Conservation (phyloP, 1,140 invertebrate species). For the Drosophila micromelanica region DNA sequence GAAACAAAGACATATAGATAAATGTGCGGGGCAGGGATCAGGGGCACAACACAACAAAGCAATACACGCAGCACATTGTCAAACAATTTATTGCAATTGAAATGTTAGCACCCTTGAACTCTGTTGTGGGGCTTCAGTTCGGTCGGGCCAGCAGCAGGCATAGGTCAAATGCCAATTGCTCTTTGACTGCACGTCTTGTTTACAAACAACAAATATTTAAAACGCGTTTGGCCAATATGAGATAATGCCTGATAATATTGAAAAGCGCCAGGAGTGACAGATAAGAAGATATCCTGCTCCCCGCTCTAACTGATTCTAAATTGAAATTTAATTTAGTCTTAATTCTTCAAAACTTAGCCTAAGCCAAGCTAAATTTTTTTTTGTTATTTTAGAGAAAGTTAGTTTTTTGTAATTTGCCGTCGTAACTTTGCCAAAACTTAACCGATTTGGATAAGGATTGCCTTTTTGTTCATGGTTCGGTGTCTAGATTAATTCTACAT, state of each 20-base stretch:
- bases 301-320: too few species aligned
- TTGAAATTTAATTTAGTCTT: too few species aligned
- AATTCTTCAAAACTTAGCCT: too few species aligned
- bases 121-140: background rate
- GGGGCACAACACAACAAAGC: background rate
- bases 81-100: constrained; percentile 26
- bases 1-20: constrained; percentile 9
- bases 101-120: constrained; percentile 15
- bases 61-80: constrained; percentile 3
- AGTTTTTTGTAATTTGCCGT: too few species aligned
- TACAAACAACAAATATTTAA: background rate
- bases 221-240: background rate
- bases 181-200: constrained; percentile 5
- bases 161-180: constrained; percentile 24
- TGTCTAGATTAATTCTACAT: too few species aligned
- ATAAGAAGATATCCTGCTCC: background rate
- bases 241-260: background rate
- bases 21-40: background rate
- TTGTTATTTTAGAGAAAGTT: too few species aligned
- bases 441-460: too few species aligned
- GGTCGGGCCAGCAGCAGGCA: constrained; percentile 1
- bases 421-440: too few species aligned
- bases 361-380: too few species aligned
- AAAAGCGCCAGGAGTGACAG: too few species aligned
- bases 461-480: too few species aligned